These are phyloP conservation scores for Ictidomys tridecemlineatus DNA, from an alignment of 2,113 vertebrate species.

Conservation along the genomic window DNA sequence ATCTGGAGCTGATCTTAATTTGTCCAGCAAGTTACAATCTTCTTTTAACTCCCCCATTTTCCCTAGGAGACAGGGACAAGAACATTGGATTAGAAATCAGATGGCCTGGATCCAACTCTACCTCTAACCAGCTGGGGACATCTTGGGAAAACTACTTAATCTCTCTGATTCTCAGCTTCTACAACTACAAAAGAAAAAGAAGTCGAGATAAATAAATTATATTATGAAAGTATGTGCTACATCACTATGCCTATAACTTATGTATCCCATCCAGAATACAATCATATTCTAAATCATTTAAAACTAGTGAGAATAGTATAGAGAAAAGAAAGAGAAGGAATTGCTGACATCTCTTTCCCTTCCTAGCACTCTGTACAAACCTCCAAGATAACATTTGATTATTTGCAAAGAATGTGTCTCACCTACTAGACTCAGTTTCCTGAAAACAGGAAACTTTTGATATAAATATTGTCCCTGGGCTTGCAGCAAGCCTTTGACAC, in stretches of 20 bases:
- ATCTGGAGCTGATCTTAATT: conserved; percentile 42
- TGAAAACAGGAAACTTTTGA: background rate
- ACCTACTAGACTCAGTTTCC: background rate
- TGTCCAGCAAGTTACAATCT: conserved; percentile 18
- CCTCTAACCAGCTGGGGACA: background rate
- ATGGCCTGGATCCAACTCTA: conserved; percentile 11
- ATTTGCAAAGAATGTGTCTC: background rate
- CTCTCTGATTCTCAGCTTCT: background rate
- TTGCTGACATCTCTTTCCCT: background rate
- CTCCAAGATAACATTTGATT: background rate
- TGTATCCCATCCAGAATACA: conserved; percentile 14
- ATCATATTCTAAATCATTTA: background rate
- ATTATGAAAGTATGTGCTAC: background rate
- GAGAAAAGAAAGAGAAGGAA: background rate
- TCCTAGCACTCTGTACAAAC: background rate
- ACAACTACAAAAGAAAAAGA: background rate
- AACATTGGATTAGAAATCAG: background rate
- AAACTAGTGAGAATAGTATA: background rate
- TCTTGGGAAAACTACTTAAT: conserved; percentile 13
- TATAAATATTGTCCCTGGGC: background rate
- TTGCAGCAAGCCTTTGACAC: background rate
- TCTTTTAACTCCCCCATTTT: background rate
- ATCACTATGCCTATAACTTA: background rate
- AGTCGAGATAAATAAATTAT: background rate
- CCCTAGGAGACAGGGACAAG: background rate